Conservation (phyloP, 2,888 invertebrate species). For the Drosophila sordidapex region DNA sequence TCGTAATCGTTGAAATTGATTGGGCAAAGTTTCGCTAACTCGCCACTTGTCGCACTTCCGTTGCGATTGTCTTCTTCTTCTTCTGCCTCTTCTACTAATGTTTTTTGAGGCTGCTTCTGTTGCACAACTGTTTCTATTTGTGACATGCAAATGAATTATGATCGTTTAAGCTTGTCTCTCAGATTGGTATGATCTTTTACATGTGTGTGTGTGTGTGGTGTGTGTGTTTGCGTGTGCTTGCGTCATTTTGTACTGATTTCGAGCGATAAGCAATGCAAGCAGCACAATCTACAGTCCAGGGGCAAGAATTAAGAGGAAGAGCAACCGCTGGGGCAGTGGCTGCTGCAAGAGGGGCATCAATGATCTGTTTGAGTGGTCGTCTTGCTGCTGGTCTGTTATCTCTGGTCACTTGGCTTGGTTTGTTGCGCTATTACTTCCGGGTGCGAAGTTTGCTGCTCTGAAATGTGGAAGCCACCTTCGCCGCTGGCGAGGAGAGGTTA, state of each 20-base stretch:
- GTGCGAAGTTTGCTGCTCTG: slow-evolving; percentile 23
- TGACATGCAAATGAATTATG: background rate
- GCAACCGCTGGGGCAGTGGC: background rate
- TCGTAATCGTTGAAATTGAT: background rate
- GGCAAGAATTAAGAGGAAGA: background rate
- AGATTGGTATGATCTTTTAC: background rate
- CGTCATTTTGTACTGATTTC: too few species aligned
- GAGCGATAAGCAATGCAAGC: background rate
- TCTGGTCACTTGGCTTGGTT: slow-evolving; percentile 19
- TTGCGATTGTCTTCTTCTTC: background rate
- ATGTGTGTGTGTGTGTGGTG: background rate
- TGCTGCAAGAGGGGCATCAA: slow-evolving; percentile 17
- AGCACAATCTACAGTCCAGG: background rate
- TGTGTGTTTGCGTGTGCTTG: too few species aligned
- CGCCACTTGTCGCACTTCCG: slow-evolving; percentile 9
- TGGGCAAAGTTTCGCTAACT: background rate
- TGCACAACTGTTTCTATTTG: background rate
- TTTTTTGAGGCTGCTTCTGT: background rate
- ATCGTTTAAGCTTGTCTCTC: background rate
- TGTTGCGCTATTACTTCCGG: slow-evolving; percentile 60
- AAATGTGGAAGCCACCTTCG: slow-evolving; percentile 1
- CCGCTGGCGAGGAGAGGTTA: slow-evolving; percentile 1
- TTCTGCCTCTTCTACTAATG: background rate
- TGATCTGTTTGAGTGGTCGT: slow-evolving; percentile 24
- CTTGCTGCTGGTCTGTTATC: slow-evolving; percentile 50